Evolutionary conservation across 2,797 vertebrate species (phyloP).

Genomic region (Eidolon dupreanum): DNA sequence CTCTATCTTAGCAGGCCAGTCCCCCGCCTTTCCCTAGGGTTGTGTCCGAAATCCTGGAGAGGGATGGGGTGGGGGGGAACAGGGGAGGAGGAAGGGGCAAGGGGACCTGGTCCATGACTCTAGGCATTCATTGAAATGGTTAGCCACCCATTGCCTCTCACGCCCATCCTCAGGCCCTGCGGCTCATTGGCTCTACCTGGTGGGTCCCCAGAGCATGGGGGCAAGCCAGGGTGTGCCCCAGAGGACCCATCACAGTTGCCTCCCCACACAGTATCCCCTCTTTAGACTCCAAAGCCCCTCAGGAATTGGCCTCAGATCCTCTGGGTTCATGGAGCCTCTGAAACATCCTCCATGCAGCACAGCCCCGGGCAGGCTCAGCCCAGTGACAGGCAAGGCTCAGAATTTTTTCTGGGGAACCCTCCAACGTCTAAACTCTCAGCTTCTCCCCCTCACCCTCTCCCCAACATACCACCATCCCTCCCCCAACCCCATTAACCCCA

Average conservation of each 20-base stretch:
- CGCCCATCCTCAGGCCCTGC: too few relatives aligned
- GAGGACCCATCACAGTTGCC: neutral
- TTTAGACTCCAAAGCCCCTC: neutral
- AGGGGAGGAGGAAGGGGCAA: accelerated
- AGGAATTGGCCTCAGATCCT: neutral
- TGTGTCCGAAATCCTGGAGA: neutral
- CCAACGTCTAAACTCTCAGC: neutral
- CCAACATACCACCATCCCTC: neutral
- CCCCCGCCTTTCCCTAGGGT: neutral
- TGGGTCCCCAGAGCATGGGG: neutral
- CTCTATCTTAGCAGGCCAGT: too few relatives aligned
- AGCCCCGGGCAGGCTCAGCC: too few relatives aligned
- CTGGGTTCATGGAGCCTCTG: neutral
- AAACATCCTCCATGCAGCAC: too few relatives aligned
- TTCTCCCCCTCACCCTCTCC: neutral
- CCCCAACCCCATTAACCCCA: neutral
- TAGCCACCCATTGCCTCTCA: neutral
- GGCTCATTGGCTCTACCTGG: neutral
- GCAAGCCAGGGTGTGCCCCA: neutral
- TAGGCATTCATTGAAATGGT: accelerated
- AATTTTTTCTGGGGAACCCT: neutral
- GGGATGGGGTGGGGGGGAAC: neutral
- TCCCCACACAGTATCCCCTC: neutral
- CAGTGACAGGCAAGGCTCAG: too few relatives aligned
- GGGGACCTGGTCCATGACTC: neutral